Evolutionary conservation across 2,888 invertebrate species (phyloP).

Genomic region (Drosophila setosimentum): DNA sequence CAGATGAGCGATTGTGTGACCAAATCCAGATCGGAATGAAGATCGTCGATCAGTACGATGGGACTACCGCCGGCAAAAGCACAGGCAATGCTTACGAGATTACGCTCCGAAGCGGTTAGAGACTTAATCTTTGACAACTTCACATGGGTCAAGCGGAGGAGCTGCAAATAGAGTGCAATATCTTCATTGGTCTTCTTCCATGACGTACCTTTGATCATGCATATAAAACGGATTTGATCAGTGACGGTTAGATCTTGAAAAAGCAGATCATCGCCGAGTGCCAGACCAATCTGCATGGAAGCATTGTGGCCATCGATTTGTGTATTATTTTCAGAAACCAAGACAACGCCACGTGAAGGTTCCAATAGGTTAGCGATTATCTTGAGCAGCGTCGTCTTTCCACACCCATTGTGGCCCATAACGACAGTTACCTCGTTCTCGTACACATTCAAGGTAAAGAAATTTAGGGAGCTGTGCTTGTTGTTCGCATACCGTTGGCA

Average conservation of each 20-base stretch:
- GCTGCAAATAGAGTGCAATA: conserved; percentile 87
- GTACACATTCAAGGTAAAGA: conserved; percentile 92
- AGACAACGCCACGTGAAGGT: conserved; percentile 88
- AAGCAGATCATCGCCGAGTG: conserved; percentile 90
- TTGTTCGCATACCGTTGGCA: conserved; percentile 90
- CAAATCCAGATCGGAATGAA: conserved; percentile 93
- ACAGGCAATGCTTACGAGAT: conserved; percentile 90
- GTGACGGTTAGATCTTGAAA: conserved; percentile 89
- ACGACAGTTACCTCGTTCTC: conserved; percentile 88
- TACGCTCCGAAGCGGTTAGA: conserved; percentile 90
- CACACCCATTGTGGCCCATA: conserved; percentile 90
- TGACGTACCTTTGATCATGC: conserved; percentile 88
- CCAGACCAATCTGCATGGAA: conserved; percentile 89
- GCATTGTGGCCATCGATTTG: conserved; percentile 87
- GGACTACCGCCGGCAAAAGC: conserved; percentile 91
- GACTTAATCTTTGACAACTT: conserved; percentile 87
- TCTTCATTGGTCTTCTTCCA: conserved; percentile 86
- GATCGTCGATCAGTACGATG: conserved; percentile 90
- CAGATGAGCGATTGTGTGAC: conserved; percentile 91
- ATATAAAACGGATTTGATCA: conserved; percentile 93
- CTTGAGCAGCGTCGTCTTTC: conserved; percentile 96
- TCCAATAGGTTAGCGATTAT: conserved; percentile 93
- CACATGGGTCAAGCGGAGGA: conserved; percentile 86
- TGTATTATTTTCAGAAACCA: conserved; percentile 89
- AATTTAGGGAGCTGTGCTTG: conserved; percentile 87